Percentiles rank a stretch among this genome's conserved stretches.
phyloP scores from a whole-genome alignment of 2,797 vertebrate species.

The Parambassis ranga region DNA sequence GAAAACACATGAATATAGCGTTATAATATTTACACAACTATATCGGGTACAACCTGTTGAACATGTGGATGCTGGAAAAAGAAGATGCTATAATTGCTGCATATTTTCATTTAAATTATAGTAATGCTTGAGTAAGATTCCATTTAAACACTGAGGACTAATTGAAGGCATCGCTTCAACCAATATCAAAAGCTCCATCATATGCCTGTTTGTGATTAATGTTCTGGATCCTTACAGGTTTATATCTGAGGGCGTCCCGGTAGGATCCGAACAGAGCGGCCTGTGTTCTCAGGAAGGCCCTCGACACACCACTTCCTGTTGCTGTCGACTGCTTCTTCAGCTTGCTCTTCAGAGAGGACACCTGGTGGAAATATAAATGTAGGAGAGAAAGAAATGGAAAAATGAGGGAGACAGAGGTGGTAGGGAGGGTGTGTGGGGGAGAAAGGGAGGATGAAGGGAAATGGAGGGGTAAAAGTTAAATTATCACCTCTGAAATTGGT shows the following conservation, averaged over 20 bases:
- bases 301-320: constrained; percentile 91
- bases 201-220: not conserved
- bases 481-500: constrained; percentile 98
- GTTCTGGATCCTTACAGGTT: constrained; percentile 85
- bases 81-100: no score
- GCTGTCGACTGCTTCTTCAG: constrained; percentile 99
- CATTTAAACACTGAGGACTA: no score
- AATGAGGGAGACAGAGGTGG: not conserved
- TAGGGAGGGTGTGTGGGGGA: not conserved
- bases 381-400: constrained; percentile 12
- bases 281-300: constrained; percentile 92
- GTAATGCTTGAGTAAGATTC: no score
- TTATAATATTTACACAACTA: no score
- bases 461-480: constrained; percentile 82
- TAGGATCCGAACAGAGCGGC: constrained; percentile 96
- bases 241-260: constrained; percentile 95
- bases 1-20: no score
- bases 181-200: no score
- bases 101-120: no score
- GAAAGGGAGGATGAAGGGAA: constrained; percentile 43
- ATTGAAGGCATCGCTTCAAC: no score
- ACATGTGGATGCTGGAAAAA: no score
- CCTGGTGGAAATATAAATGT: constrained; percentile 75
- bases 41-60: no score
- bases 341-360: constrained; percentile 95